Evolutionary conservation across 1,140 invertebrate genomes (phyloP).

Genomic region (Artemia franciscana): DNA sequence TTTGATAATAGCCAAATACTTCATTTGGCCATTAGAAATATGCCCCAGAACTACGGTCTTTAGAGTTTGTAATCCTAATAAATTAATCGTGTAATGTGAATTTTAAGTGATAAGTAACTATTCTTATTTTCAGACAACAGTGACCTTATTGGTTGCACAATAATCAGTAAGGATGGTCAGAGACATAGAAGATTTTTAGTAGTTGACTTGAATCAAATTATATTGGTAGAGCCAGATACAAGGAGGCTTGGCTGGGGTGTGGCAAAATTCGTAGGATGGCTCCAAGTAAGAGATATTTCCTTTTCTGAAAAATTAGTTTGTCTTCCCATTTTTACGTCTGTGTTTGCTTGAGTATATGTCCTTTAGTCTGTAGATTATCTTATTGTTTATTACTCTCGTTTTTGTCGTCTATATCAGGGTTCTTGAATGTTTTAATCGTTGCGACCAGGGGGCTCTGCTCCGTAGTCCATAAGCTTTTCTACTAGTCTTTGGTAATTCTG

Average conservation of each 20-base stretch:
- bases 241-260: slow-evolving; percentile 85
- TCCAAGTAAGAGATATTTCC: slow-evolving; percentile 45
- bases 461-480: too few species aligned
- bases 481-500: too few species aligned
- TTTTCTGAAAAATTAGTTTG: too few species aligned
- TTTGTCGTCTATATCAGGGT: too few species aligned
- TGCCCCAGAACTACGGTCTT: background rate
- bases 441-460: too few species aligned
- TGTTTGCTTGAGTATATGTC: too few species aligned
- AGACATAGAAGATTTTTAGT: slow-evolving; percentile 80
- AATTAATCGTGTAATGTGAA: background rate
- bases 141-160: slow-evolving; percentile 85
- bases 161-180: slow-evolving; percentile 64
- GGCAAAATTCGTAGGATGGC: slow-evolving; percentile 71
- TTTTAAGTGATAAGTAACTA: background rate
- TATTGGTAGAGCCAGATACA: slow-evolving; percentile 85
- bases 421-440: too few species aligned
- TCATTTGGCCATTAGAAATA: too few species aligned
- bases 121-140: slow-evolving; percentile 55
- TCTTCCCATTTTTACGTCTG: too few species aligned
- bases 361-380: too few species aligned
- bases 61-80: slow-evolving; percentile 2
- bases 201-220: slow-evolving; percentile 78
- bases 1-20: background rate
- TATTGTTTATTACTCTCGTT: too few species aligned